Evolutionary conservation across 2,888 invertebrate species (phyloP), one percentile per base, ranked within the genome.

Genomic region (Nephrotoma appendiculata): DNA sequence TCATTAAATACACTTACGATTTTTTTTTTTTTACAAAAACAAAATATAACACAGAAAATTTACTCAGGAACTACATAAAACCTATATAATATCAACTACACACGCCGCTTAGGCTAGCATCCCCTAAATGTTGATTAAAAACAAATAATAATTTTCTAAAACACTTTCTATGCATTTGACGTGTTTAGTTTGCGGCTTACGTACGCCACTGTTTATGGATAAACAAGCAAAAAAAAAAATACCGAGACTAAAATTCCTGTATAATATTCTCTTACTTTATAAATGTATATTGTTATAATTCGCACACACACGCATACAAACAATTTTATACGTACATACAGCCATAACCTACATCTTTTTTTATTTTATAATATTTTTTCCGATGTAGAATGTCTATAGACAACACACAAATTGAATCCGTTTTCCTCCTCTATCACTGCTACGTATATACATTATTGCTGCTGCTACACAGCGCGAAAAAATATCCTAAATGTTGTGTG

Each of bases 311-410:
- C 11, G 31, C 41, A n/a, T 11, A 83, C 12, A 83, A 83, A 83
- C 12, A 83, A 83, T 41, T 42, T 84, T 84, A 84, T 84, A 31
- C 31, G 71, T 71, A 71, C 71, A 84, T 84, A 31, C 31, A 84
- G 42, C 84, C 84, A 84, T 84, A 84, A 84, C 84, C 84, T 84
- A 84, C 84, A 84, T 84, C 43, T 84, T 84, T 42, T 19, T 31
- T 71, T 71, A 71, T 71, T 71, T 71, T 84, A 84, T 42, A 84
- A 71, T 1, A 71, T 15, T 84, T 15, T 84, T 84, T 42, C 42
- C 42, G 84, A 84, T 42, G 84, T 84, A 84, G 42, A 42, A 84
- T 84, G 84, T 84, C 84, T 84, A 84, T 84, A 71, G 71, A 71
- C 71, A 71, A 31, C 71, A 71, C 71, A 84, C 84, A 84, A 84